Base-by-base conservation (phyloP, 2,888 invertebrate genomes). In the Dexiosoma caninum region DNA sequence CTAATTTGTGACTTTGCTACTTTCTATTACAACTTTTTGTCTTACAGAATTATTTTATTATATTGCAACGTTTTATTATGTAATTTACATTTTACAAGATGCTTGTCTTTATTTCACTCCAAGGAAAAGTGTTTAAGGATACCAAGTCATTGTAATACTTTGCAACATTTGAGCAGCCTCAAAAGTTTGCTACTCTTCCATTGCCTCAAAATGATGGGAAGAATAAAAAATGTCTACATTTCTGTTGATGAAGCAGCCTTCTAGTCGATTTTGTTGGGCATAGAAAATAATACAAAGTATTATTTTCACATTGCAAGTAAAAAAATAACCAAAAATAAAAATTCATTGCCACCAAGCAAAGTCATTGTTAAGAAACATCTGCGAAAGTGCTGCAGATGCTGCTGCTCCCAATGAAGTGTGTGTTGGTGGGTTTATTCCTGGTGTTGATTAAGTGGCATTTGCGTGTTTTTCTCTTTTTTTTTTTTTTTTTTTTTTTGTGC, bases 401-500 rank as follows among this genome's bases (percentile, higher is more conserved):
- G 67, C 30, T 32, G 19, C 49, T 23, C 40, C 37, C 37, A 35
- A 37, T 53, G 16, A 51, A 60, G 19, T 6, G 49, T 16, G 23
- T 40, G 14, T 49, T 14, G 9, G 21, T 46, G n/a, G 64, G 12
- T 40, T 30, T 66, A 42, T 57, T 16, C 2, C 32, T 44, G 30
- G 51, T 53, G 79, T 70, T 80, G 75, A 80, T 80, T 80, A 75
- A 80, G 79, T 75, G 75, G 75, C 64, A 46, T 60, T 66, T 64
- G 59, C 49, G 49, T 59, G 53, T 16, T 44, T 16, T 37, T 53
- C 37, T 21, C n/a, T 40, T 59, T n/a, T n/a, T n/a, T n/a, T n/a
- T n/a, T n/a, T n/a, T n/a, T n/a, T n/a, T n/a, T n/a, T n/a, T n/a
- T n/a, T n/a, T n/a, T n/a, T n/a, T n/a, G n/a, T 27, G 16, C 10